phyloP scores from a whole-genome alignment of 2,888 invertebrate species.

The Xestobium rufovillosum region DNA sequence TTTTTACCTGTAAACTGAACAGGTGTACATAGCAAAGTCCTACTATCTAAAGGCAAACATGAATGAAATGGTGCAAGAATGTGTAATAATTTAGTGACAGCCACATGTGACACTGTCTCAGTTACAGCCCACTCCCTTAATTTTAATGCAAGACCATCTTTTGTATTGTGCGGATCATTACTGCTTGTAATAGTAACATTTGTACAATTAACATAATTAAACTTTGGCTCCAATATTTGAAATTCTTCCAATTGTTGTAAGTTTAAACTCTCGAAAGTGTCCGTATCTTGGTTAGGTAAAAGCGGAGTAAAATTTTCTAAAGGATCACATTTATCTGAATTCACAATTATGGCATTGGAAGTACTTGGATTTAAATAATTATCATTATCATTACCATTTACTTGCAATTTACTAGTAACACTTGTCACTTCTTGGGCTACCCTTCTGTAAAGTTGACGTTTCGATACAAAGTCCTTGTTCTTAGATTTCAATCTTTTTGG shows the following conservation, averaged over 20 bases:
- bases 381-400: not conserved
- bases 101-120: constrained; percentile 1
- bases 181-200: not conserved
- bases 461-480: not conserved
- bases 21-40: constrained; percentile 1
- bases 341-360: not conserved
- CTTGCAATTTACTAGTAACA: not conserved
- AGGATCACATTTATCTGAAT: not conserved
- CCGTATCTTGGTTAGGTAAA: too few relatives aligned
- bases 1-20: constrained; percentile 1
- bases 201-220: not conserved
- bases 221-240: constrained; percentile 1
- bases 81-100: constrained; percentile 2
- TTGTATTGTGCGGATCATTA: not conserved
- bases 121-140: not conserved
- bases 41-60: not conserved
- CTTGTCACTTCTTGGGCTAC: constrained; percentile 1
- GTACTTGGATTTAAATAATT: not conserved
- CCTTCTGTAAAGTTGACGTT: constrained; percentile 3
- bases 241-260: too few relatives aligned
- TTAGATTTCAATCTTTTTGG: constrained; percentile 1
- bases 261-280: too few relatives aligned
- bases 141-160: not conserved
- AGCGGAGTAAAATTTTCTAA: not conserved
- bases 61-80: not conserved